phyloP scores from a whole-genome alignment of 2,888 invertebrate species.

The Eupithecia insigniata region DNA sequence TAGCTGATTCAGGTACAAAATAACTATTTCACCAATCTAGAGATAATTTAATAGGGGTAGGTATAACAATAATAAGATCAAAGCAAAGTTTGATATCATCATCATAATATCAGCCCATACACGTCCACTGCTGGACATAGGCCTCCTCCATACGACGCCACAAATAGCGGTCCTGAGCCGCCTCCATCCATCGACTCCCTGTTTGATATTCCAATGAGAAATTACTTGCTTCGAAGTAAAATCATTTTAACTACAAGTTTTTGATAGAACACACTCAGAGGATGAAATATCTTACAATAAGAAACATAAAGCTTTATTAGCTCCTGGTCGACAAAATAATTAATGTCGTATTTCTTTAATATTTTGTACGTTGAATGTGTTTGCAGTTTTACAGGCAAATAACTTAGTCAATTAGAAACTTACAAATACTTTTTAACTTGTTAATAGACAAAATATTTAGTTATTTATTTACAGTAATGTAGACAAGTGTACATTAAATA shows the following conservation, averaged over 20 bases:
- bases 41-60: background rate
- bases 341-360: background rate
- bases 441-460: conserved; percentile 11
- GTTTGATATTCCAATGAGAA: no score
- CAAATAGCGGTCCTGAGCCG: no score
- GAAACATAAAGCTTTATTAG: background rate
- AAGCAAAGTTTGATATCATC: background rate
- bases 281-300: background rate
- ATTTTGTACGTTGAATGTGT: background rate
- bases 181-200: no score
- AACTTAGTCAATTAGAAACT: conserved; percentile 1
- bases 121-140: no score
- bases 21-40: background rate
- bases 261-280: background rate
- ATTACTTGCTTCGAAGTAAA: background rate
- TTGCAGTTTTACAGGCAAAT: background rate
- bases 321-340: background rate
- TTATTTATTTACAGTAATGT: conserved; percentile 37
- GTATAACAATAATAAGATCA: background rate
- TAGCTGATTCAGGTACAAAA: background rate
- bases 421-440: conserved; percentile 9
- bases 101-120: no score
- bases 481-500: conserved; percentile 33
- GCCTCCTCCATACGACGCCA: no score
- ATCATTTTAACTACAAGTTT: background rate